Percentiles rank a stretch among this genome's conserved stretches.
phyloP scores from a whole-genome alignment of 2,113 vertebrate genomes.

The Nansenia antarctica region DNA sequence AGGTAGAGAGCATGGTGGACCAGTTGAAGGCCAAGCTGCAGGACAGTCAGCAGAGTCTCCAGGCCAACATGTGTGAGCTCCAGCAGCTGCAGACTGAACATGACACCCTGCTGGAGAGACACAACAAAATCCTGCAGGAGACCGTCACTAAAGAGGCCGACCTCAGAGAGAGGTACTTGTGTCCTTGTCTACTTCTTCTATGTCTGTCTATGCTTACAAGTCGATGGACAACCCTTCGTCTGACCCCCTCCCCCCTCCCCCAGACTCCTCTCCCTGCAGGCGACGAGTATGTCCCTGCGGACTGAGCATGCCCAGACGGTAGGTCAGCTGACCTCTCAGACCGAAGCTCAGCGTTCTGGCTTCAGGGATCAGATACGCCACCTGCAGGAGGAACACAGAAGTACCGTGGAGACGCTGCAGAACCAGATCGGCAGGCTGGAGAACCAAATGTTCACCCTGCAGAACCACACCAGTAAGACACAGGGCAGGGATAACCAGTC shows the following conservation, averaged over 20 bases:
- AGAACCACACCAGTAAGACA: conserved; percentile 82
- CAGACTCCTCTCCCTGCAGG: conserved; percentile 86
- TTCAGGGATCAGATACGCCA: conserved; percentile 91
- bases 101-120: conserved; percentile 89
- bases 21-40: conserved; percentile 85
- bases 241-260: not conserved
- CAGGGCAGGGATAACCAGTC: not conserved
- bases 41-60: conserved; percentile 86
- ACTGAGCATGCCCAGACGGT: conserved; percentile 83
- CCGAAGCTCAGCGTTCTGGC: conserved; percentile 79
- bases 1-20: conserved; percentile 82
- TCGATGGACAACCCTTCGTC: too few species aligned
- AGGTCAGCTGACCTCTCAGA: conserved; percentile 82
- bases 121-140: conserved; percentile 96
- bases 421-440: conserved; percentile 87
- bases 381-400: conserved; percentile 90
- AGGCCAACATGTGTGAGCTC: conserved; percentile 79
- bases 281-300: conserved; percentile 84
- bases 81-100: conserved; percentile 89
- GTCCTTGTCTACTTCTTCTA: not conserved
- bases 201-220: too few species aligned
- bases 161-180: conserved; percentile 93
- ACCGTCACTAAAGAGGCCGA: conserved; percentile 91
- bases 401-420: conserved; percentile 90
- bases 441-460: conserved; percentile 87